These are phyloP conservation scores for Metellina segmentata DNA, from an alignment of 2,888 invertebrate genomes.

Conservation along the genomic window DNA sequence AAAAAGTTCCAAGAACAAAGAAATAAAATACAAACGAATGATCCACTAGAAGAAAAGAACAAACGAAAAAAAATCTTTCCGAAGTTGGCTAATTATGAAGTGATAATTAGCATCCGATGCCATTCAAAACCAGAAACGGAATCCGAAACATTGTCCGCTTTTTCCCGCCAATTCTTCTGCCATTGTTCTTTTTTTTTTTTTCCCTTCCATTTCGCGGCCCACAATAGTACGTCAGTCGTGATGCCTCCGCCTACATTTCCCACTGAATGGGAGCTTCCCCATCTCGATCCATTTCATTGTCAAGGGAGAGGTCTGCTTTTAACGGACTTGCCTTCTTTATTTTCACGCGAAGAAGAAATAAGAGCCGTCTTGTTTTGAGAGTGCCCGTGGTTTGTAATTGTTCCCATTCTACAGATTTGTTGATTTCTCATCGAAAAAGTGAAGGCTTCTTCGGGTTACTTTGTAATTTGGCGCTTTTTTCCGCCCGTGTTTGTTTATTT, in stretches of 20 bases:
- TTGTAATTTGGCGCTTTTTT: too few relatives aligned
- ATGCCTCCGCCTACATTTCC: constrained; percentile 32
- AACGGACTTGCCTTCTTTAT: not conserved
- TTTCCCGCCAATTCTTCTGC: constrained; percentile 4
- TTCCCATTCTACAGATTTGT: too few relatives aligned
- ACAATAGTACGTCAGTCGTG: constrained; percentile 53
- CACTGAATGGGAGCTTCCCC: constrained; percentile 9
- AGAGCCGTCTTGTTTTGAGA: not conserved
- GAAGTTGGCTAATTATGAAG: constrained; percentile 46
- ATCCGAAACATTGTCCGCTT: not conserved
- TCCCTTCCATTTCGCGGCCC: constrained; percentile 21
- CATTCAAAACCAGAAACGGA: not conserved
- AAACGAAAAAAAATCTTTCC: not conserved
- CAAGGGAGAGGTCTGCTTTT: not conserved
- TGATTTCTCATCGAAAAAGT: too few relatives aligned
- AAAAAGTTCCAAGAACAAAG: not conserved
- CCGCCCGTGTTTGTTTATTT: too few relatives aligned
- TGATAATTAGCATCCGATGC: constrained; percentile 47
- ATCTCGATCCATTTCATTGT: not conserved
- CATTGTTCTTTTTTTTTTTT: constrained; percentile 23
- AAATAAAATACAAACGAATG: not conserved
- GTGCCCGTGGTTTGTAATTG: too few relatives aligned
- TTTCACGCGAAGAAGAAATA: not conserved
- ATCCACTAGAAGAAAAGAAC: not conserved
- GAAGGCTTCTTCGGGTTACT: too few relatives aligned